Evolutionary conservation across 2,113 vertebrate genomes (phyloP).

Genomic region (Phrynosoma platyrhinos): DNA sequence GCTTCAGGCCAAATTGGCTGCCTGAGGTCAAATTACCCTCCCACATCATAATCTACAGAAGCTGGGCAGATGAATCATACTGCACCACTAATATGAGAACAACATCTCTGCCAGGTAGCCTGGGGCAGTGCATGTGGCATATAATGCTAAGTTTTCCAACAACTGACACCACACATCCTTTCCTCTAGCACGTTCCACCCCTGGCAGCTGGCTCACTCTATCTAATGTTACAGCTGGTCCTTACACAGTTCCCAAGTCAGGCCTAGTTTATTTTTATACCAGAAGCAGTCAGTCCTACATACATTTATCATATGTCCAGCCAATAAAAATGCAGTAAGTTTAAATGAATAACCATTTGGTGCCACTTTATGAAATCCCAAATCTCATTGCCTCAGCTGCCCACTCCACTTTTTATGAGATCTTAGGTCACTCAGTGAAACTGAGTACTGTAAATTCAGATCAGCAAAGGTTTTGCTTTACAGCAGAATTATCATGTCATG

Average conservation of each 20-base stretch:
- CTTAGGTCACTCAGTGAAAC: background rate
- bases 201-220: background rate
- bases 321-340: background rate
- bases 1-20: no score
- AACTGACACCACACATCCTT: background rate
- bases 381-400: background rate
- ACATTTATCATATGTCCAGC: background rate
- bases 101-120: background rate
- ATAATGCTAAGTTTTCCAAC: background rate
- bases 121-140: background rate
- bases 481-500: background rate
- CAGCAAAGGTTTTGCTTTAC: background rate
- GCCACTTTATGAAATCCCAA: background rate
- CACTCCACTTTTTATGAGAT: background rate
- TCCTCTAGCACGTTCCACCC: background rate
- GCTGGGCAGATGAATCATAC: no score
- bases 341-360: background rate
- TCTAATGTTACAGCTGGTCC: background rate
- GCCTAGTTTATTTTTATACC: background rate
- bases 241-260: background rate
- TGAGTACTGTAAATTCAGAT: background rate
- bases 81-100: background rate
- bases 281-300: background rate
- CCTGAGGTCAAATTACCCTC: no score
- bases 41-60: no score